Percentiles rank a stretch among this genome's conserved stretches.
phyloP scores from a whole-genome alignment of 2,888 invertebrate genomes.

The Chymomyza amoena region DNA sequence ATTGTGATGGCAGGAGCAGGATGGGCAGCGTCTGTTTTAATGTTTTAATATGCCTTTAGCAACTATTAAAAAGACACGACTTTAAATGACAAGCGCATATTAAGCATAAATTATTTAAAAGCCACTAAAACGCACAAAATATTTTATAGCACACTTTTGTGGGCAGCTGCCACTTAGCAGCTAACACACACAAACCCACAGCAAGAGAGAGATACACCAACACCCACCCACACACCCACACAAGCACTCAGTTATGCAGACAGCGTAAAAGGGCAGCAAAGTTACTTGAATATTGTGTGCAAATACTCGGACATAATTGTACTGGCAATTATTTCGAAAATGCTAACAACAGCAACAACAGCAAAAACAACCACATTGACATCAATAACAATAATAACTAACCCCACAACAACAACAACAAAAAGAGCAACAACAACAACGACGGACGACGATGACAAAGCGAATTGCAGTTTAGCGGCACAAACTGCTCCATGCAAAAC shows the following conservation, averaged over 20 bases:
- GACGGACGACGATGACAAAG: conserved; percentile 12
- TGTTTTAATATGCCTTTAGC: conserved; percentile 68
- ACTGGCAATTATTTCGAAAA: conserved; percentile 46
- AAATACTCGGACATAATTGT: conserved; percentile 45
- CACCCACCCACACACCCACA: neutral
- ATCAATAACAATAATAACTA: neutral
- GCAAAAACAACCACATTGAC: conserved; percentile 11
- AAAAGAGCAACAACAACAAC: no score
- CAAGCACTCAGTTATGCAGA: neutral
- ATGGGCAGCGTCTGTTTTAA: conserved; percentile 39
- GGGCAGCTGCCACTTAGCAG: conserved; percentile 22
- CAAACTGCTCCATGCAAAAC: conserved; percentile 6
- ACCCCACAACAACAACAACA: conserved; percentile 11
- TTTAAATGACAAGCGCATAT: conserved; percentile 62
- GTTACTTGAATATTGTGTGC: conserved; percentile 1
- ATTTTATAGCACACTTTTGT: conserved; percentile 60
- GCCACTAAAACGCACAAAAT: conserved; percentile 44
- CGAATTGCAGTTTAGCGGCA: conserved; percentile 42
- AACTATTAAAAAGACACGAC: conserved; percentile 59
- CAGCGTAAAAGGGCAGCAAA: neutral
- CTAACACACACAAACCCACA: neutral
- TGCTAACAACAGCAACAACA: conserved; percentile 24
- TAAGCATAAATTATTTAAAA: conserved; percentile 60
- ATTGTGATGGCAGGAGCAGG: neutral
- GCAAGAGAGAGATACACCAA: neutral